phyloP scores from a whole-genome alignment of 2,888 invertebrate species.

The Balanococcus diminutus region DNA sequence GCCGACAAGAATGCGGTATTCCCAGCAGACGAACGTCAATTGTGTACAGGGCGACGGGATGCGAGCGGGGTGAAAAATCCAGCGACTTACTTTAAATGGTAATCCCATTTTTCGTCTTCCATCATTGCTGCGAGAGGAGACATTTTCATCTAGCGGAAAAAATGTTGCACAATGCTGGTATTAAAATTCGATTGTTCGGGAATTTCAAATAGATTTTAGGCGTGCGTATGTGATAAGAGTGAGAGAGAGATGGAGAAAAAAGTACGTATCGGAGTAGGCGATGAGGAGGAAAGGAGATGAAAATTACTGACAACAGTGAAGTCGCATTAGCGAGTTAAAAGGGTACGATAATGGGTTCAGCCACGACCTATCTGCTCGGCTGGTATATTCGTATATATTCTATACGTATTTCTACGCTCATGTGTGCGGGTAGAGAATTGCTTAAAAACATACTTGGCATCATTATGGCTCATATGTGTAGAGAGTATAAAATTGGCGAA shows the following conservation, averaged over 20 bases:
- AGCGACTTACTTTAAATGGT: constrained; percentile 36
- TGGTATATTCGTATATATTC: too few relatives aligned
- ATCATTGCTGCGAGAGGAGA: not conserved
- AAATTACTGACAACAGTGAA: constrained; percentile 43
- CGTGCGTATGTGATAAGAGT: not conserved
- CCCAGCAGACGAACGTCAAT: constrained; percentile 13
- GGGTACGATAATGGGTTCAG: constrained; percentile 42
- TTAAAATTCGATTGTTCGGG: constrained; percentile 31
- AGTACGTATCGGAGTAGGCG: not conserved
- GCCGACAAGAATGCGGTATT: not conserved
- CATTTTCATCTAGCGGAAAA: not conserved
- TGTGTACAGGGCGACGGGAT: not conserved
- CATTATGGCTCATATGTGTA: constrained; percentile 6
- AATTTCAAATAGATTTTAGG: constrained; percentile 3
- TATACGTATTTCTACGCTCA: too few relatives aligned
- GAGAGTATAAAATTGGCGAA: constrained; percentile 13
- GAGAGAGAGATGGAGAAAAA: not conserved
- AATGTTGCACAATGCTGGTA: not conserved
- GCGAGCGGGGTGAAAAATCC: not conserved
- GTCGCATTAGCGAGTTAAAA: constrained; percentile 43
- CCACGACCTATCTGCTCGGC: constrained; percentile 15
- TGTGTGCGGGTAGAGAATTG: not conserved
- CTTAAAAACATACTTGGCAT: constrained; percentile 36
- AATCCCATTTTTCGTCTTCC: constrained; percentile 41
- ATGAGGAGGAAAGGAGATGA: not conserved